These are phyloP conservation scores for Otocyon megalotis DNA, from an alignment of 2,113 vertebrate species.

Conservation along the genomic window DNA sequence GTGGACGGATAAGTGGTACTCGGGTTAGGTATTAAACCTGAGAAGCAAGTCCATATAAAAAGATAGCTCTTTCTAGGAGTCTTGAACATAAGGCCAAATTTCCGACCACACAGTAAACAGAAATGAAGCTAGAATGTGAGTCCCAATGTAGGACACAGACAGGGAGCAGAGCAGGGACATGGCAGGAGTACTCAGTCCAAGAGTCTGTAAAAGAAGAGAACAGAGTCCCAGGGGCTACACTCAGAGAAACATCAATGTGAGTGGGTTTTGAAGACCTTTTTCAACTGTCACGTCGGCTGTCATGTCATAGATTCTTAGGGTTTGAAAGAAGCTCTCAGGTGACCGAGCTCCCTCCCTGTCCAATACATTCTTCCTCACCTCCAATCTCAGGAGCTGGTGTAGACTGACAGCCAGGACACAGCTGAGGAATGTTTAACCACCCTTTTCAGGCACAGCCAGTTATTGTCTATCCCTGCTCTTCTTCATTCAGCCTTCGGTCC, in stretches of 20 bases:
- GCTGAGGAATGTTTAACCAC: not conserved
- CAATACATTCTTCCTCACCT: not conserved
- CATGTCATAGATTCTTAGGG: not conserved
- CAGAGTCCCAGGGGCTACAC: not conserved
- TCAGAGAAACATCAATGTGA: not conserved
- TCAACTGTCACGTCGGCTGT: accelerated
- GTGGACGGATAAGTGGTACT: accelerated
- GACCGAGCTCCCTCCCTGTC: not conserved
- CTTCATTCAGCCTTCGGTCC: accelerated
- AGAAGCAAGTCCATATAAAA: not conserved
- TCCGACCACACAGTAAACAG: not conserved
- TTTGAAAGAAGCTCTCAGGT: not conserved
- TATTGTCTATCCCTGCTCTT: accelerated
- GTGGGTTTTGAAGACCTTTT: too few species aligned
- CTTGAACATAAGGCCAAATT: not conserved
- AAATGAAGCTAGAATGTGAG: not conserved
- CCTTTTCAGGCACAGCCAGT: not conserved
- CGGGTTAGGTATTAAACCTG: not conserved
- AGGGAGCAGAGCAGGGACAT: not conserved
- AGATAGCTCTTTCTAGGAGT: not conserved
- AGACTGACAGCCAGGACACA: accelerated
- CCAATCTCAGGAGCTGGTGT: accelerated
- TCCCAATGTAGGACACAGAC: not conserved
- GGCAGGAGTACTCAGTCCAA: not conserved
- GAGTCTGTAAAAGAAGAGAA: not conserved